Percentiles rank a stretch among this genome's conserved stretches.
Evolutionary conservation across 1,140 invertebrate genomes (phyloP).

Genomic region (Drosophila lini): DNA sequence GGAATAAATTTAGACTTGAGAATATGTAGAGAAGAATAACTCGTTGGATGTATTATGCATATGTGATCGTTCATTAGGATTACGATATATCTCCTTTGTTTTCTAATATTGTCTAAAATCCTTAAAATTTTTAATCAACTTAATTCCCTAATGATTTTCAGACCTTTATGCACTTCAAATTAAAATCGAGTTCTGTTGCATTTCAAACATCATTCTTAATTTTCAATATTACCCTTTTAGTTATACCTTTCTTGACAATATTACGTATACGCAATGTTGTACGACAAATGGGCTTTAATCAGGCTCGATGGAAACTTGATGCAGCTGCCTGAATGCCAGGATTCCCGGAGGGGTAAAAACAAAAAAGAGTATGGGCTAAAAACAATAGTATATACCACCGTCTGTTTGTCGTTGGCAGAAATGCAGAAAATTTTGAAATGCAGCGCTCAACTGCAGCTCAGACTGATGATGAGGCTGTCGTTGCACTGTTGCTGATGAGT

Average conservation of each 20-base stretch:
- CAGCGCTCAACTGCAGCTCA: slow-evolving; percentile 23
- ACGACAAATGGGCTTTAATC: slow-evolving; percentile 55
- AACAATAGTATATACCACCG: slow-evolving; percentile 42
- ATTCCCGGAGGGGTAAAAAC: neutral
- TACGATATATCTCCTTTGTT: too few relatives aligned
- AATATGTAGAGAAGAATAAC: neutral
- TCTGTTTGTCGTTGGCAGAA: slow-evolving; percentile 48
- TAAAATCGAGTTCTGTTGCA: neutral
- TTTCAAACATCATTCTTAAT: neutral
- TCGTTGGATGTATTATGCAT: neutral
- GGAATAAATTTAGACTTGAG: neutral
- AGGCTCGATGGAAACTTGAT: slow-evolving; percentile 17
- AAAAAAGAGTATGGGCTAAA: slow-evolving; percentile 3
- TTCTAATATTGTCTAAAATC: neutral
- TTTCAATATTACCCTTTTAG: neutral
- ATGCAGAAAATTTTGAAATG: slow-evolving; percentile 12
- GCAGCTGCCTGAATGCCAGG: slow-evolving; percentile 12
- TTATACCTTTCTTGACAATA: slow-evolving; percentile 14
- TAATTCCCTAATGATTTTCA: neutral
- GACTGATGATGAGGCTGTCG: slow-evolving; percentile 30
- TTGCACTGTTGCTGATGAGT: slow-evolving; percentile 61
- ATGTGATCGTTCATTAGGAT: neutral
- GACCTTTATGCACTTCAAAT: neutral
- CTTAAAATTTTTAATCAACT: neutral
- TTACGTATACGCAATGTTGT: slow-evolving; percentile 56